These are phyloP conservation scores for Scelioninae gen. 2 DNA, from an alignment of 2,888 invertebrate species.

Conservation along the genomic window DNA sequence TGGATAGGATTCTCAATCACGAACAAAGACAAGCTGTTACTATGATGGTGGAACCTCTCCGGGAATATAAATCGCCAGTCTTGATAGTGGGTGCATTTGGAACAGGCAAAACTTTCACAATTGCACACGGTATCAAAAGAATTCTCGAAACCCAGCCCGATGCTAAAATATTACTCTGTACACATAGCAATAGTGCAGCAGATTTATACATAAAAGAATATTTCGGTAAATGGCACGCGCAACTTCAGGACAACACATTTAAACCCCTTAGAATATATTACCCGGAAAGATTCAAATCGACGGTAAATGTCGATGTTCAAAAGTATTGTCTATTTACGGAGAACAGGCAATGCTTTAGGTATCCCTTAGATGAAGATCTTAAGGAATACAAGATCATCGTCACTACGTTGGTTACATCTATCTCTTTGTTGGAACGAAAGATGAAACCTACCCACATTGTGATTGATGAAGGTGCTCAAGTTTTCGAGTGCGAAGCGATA, in stretches of 20 bases:
- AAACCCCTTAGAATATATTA: slow-evolving; percentile 87
- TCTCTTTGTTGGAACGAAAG: slow-evolving; percentile 83
- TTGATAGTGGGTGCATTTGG: slow-evolving; percentile 88
- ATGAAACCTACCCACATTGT: slow-evolving; percentile 87
- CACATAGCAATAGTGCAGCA: slow-evolving; percentile 91
- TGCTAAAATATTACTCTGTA: slow-evolving; percentile 86
- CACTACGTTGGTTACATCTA: slow-evolving; percentile 87
- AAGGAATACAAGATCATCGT: slow-evolving; percentile 82
- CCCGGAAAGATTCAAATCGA: slow-evolving; percentile 86
- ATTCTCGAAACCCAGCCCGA: slow-evolving; percentile 79
- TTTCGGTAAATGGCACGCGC: slow-evolving; percentile 85
- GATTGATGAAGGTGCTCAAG: slow-evolving; percentile 91
- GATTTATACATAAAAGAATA: slow-evolving; percentile 91
- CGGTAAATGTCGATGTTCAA: slow-evolving; percentile 77
- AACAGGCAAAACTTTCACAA: slow-evolving; percentile 91
- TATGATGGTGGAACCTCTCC: slow-evolving; percentile 83
- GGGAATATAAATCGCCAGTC: slow-evolving; percentile 82
- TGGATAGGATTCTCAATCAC: slow-evolving; percentile 80
- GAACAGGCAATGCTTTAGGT: slow-evolving; percentile 78
- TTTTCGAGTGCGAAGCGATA: slow-evolving; percentile 89
- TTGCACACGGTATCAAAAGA: slow-evolving; percentile 78
- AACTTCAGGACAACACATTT: slow-evolving; percentile 79
- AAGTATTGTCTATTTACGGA: slow-evolving; percentile 84
- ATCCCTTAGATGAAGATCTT: slow-evolving; percentile 84
- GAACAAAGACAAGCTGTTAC: slow-evolving; percentile 88